Percentiles rank a stretch among this genome's conserved stretches.
Conservation (phyloP, 2,113 vertebrate genomes). For the Protobothrops flavoviridis region DNA sequence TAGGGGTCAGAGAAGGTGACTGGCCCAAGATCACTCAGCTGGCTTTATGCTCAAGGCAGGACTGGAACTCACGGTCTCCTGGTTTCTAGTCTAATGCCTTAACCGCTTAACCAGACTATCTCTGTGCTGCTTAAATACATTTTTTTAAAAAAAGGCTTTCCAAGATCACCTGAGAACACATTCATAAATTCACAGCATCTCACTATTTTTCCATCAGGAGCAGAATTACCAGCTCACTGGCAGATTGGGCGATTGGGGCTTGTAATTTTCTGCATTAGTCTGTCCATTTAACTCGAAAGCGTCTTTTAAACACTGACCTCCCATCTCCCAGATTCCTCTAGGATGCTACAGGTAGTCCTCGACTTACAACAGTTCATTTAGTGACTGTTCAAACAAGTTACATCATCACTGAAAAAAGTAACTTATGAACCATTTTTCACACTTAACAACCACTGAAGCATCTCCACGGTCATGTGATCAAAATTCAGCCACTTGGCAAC, state of each 20-base stretch:
- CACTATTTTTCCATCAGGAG: too few species aligned
- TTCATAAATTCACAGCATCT: background rate
- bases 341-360: too few species aligned
- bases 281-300: background rate
- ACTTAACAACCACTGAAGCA: too few species aligned
- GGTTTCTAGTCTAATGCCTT: background rate
- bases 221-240: background rate
- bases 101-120: background rate
- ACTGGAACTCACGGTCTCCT: background rate
- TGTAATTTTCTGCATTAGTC: too few species aligned
- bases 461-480: too few species aligned
- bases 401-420: too few species aligned
- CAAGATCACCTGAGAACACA: background rate
- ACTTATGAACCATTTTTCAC: too few species aligned
- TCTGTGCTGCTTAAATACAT: background rate
- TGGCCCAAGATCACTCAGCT: background rate
- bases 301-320: background rate
- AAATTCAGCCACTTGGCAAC: background rate
- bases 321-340: background rate
- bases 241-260: background rate
- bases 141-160: background rate
- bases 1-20: background rate
- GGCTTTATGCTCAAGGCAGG: background rate
- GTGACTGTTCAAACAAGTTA: too few species aligned
- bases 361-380: too few species aligned